Base-by-base conservation (phyloP, 2,888 invertebrate genomes). In the Agonopterix arenella region DNA sequence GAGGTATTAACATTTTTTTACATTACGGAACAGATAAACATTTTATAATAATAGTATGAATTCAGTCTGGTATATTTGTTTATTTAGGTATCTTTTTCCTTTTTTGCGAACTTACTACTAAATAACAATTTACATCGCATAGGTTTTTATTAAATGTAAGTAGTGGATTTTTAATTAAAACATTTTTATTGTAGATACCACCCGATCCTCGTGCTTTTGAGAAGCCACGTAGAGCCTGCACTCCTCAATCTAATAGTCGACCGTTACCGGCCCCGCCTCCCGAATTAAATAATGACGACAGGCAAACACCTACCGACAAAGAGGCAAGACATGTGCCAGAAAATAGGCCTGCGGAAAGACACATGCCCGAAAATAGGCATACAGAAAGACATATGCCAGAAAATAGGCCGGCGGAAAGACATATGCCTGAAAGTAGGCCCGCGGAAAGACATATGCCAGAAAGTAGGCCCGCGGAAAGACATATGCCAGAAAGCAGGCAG, bases 141-240 rank as follows among this genome's bases (percentile, higher is more conserved):
- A n/a, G n/a, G n/a, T n/a, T n/a, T n/a, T n/a, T n/a, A n/a, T n/a
- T n/a, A n/a, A n/a, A n/a, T n/a, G n/a, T n/a, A n/a, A n/a, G n/a
- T n/a, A n/a, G 5, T 28, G 28, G 5, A 28, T 28, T 7, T 5
- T 28, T 28, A 5, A 28, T 7, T 16, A 46, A 1, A 11, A 37
- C 11, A 1, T n/a, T 36, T n/a, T 42, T 13, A 0, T 60, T 61
- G 18, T 18, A 88, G 88, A 74, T 88, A 49, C 88, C 88, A 9
- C 88, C 89, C 8, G 88, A 89, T 36, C 89, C 89, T 0, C 62
- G 89, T 51, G 88, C 88, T 0, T 89, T 88, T 45, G 89, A 88
- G 49, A 89, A 89, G 45, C 89, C 89, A 0, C 73, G 85, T 9
- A 70, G 89, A 9, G 86, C 88, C 0, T 82, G 83, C 66, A 88